phyloP scores from a whole-genome alignment of 2,113 vertebrate species.

The Phrynosoma platyrhinos region DNA sequence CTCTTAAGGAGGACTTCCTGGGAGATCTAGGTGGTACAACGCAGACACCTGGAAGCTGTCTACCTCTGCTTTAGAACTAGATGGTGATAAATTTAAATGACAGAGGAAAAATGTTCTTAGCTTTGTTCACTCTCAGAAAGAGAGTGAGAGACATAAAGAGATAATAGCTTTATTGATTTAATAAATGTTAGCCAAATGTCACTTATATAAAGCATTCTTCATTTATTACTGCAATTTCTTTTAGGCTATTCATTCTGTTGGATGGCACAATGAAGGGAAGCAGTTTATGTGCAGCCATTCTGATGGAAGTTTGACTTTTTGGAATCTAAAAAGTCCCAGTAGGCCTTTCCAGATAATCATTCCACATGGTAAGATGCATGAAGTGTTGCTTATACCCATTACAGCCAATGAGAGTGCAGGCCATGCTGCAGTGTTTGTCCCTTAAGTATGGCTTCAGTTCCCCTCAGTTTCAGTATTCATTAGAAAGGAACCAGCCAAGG shows the following conservation, averaged over 20 bases:
- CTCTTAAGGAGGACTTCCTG: not conserved
- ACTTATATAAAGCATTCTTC: constrained; percentile 10
- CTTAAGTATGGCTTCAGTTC: not conserved
- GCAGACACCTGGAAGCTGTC: not conserved
- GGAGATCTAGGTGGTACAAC: not conserved
- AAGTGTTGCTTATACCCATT: not conserved
- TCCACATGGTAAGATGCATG: constrained; percentile 90
- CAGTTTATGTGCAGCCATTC: constrained; percentile 99
- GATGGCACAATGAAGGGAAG: constrained; percentile 98
- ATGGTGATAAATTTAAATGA: not conserved
- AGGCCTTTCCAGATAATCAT: constrained; percentile 95
- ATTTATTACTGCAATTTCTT: constrained; percentile 45
- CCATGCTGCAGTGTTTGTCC: no score
- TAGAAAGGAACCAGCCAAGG: no score
- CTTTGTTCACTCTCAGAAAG: not conserved
- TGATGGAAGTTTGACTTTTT: constrained; percentile 95
- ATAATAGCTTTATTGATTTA: not conserved
- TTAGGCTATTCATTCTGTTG: constrained; percentile 96
- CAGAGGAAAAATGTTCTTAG: not conserved
- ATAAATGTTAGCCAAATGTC: not conserved
- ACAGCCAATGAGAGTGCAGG: not conserved
- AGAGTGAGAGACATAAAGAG: not conserved
- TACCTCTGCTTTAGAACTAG: not conserved
- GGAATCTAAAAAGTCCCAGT: constrained; percentile 94
- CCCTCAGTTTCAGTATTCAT: not conserved